A percentile compares a stretch with the other conserved stretches of the same genome.
phyloP scores from a whole-genome alignment of 2,888 invertebrate species.

The Drosophila demipolita region DNA sequence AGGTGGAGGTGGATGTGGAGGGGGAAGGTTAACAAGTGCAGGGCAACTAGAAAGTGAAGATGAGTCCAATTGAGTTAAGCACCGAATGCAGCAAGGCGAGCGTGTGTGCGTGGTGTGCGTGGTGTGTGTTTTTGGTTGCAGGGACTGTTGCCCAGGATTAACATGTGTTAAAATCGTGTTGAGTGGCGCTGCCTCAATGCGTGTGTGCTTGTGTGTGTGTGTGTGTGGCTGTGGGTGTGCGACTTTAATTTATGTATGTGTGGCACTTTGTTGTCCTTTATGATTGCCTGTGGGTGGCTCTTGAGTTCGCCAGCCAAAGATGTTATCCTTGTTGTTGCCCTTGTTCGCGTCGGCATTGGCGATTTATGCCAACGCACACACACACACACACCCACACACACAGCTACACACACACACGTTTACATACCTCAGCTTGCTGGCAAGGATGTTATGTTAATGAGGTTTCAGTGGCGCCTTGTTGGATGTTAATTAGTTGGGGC shows the following conservation, averaged over 20 bases:
- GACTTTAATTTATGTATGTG: conserved; percentile 75
- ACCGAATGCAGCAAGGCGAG: conserved; percentile 47
- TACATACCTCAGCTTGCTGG: conserved; percentile 9
- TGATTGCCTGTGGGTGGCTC: conserved; percentile 63
- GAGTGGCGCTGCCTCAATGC: conserved; percentile 54
- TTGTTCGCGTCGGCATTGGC: conserved; percentile 50
- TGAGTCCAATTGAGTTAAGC: conserved; percentile 74
- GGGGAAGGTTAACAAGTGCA: conserved; percentile 39
- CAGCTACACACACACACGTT: conserved; percentile 11
- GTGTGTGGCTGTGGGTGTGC: conserved; percentile 29
- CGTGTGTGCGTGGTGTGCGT: conserved; percentile 29
- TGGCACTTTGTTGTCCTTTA: conserved; percentile 77
- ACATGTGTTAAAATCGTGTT: conserved; percentile 77
- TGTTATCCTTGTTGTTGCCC: conserved; percentile 49
- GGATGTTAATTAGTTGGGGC: conserved; percentile 68
- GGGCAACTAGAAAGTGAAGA: conserved; percentile 48
- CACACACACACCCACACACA: conserved; percentile 20
- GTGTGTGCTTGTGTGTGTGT: not conserved
- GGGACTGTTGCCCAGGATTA: conserved; percentile 58
- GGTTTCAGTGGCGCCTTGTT: conserved; percentile 65
- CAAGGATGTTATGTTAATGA: conserved; percentile 71
- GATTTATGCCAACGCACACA: conserved; percentile 52
- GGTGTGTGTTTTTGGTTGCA: not conserved
- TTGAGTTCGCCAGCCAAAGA: conserved; percentile 53
- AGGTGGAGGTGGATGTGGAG: no score